Base-by-base conservation (phyloP, 2,113 vertebrate species). In the Copsychus sechellarum region DNA sequence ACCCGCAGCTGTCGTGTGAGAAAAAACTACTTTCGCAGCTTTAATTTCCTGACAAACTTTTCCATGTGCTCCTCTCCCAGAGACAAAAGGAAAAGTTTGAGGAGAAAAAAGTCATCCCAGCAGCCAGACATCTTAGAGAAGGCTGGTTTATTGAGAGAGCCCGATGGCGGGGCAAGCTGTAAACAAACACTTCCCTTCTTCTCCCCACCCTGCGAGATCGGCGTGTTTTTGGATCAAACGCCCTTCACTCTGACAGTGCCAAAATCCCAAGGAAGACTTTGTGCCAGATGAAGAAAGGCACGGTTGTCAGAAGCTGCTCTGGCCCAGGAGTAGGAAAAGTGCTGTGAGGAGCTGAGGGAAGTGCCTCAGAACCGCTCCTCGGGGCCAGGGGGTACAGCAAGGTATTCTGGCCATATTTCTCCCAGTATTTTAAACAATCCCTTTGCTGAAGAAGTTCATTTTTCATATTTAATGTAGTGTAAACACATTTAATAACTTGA, bases 391-490 rank as follows among this genome's bases (percentile, higher is more conserved):
- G 48, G 54, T 31, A 64, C 11, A 2, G 72, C 64, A 45, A 88
- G 87, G 79, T 86, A 88, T 90, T 84, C 82, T 1, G 0, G 47
- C 77, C 86, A 45, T 88, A 88, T 60, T 95, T 94, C 86, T 92
- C 77, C 45, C 40, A 7, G 50, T 69, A 58, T 95, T 95, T 92
- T 88, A 96, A 96, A 95, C 86, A 96, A 89, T 61, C 76, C 72
- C 50, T 33, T 66, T 2, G 6, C 88, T 19, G 65, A 94, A 93
- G 56, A 96, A 81, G 92, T 84, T 93, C 6, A 88, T 96, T 96
- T 97, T 94, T 97, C 95, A 92, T 97, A 96, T 95, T 97, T 95
- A 97, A 96, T 96, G 92, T 92, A 90, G 76, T 94, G 82, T 93
- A 96, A 97, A 97, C 92, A 96, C 86, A 96, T 95, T 72, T 93